Base-by-base conservation (phyloP, 1,140 invertebrate genomes). In the Drosophila takahashii region DNA sequence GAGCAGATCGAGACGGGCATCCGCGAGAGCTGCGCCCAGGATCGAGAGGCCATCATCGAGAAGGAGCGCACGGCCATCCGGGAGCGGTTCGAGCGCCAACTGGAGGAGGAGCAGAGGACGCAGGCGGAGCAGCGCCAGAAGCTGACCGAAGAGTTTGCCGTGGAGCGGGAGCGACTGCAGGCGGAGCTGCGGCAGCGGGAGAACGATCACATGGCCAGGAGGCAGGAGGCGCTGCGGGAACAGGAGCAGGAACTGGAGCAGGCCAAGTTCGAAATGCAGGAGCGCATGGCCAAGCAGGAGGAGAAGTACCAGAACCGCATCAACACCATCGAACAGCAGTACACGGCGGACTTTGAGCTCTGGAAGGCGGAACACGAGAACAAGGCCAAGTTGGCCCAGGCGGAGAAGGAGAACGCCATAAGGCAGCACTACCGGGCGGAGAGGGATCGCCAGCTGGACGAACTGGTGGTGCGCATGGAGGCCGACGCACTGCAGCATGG, bases 371-470 rank as follows among this genome's bases (percentile, higher is more conserved):
- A 90, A 89, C 94, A 94, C 70, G 94, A 93, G 57, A 94, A 94
- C 66, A 93, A 94, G 67, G 93, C 94, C 73, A 93, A 93, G 6
- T 48, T 92, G 34, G 90, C 93, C 15, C 87, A 95, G 5, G 83
- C 92, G 22, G 94, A 95, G 60, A 94, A 94, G 58, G 95, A 96
- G 89, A 92, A 90, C 34, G 85, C 91, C 41, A 94, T 96, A 13
- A 79, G 93, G 15, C 93, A 95, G 16, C 93, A 95, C 56, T 94
- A 93, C 71, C 93, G 93, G 71, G 93, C 92, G 53, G 94, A 95
- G 76, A 89, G 95, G 22, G 95, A 96, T 81, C 93, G 93, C 52
- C 95, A 96, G 79, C 95, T 96, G 57, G 95, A 95, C 69, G 79
- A 94, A 5, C 94, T 95, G 9, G 95, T 96, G 53, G 93, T 93